Base-by-base conservation (phyloP, 2,113 vertebrate genomes). In the Egretta garzetta region DNA sequence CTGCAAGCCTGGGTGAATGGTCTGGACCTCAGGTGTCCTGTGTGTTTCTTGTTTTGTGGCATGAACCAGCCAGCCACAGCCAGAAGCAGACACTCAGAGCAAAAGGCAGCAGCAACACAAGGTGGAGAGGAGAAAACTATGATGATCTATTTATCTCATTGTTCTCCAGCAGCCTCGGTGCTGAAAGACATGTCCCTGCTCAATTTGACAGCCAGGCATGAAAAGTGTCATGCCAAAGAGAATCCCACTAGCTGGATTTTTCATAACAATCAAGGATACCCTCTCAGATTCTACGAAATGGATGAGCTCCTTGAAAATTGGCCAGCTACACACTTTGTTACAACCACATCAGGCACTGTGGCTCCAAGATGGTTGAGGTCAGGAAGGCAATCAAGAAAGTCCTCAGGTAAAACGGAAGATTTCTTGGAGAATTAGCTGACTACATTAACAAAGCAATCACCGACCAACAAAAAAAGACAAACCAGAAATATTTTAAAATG, bases 391-490 rank as follows among this genome's bases (percentile, higher is more conserved):
- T 35, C 35, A 71, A 77, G 66, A 80, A 92, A 75, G 80, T 7
- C 20, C 16, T 33, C 55, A 68, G 30, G 58, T 32, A 90, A 66
- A 86, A 32, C n/a, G 67, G 45, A 71, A 41, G 28, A 35, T 18
- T 90, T 60, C 19, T 66, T 68, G 22, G 23, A 87, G 28, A 67
- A 63, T 75, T 70, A 88, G 26, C 8, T 77, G 55, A 49, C 4
- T 32, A 18, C 13, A 22, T 26, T 64, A 64, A 64, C 4, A 83
- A 88, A 64, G 12, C 21, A 86, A 86, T 32, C 14, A 35, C 8
- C 0, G 3, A 35, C 3, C 37, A 77, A 80, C 14, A 49, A 41
- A 41, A 59, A 24, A 33, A 0, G 2, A 13, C 12, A 55, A 49
- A 60, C 0, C 12, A 52, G 30, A 71, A 68, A 32, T 59, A 83